phyloP scores from a whole-genome alignment of 2,113 vertebrate species.

The Cyprinus carpio region DNA sequence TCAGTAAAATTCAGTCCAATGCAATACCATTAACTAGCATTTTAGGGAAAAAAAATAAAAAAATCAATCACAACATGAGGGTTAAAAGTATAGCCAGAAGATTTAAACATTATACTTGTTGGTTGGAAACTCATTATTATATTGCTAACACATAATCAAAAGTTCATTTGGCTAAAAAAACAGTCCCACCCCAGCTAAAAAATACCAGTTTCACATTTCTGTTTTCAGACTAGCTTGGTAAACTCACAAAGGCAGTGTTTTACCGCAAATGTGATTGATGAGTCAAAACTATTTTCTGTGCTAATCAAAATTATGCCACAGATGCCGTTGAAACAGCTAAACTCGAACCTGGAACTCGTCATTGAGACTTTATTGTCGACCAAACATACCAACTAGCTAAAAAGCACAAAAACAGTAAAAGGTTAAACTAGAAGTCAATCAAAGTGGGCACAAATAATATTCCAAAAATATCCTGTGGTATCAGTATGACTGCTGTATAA shows the following conservation, averaged over 20 bases:
- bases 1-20: not conserved
- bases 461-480: not conserved
- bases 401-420: not conserved
- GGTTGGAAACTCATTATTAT: constrained; percentile 9
- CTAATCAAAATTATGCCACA: not conserved
- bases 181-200: not conserved
- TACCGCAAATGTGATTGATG: not conserved
- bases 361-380: not conserved
- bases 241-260: not conserved
- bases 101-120: not conserved
- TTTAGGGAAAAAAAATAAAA: not conserved
- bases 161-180: not conserved
- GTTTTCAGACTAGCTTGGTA: not conserved
- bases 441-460: not conserved
- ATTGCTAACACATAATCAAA: constrained; percentile 2
- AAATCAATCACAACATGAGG: no score
- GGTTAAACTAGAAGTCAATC: not conserved
- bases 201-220: not conserved
- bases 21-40: not conserved
- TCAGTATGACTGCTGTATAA: not conserved
- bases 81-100: not conserved
- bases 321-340: not conserved
- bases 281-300: not conserved
- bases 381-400: not conserved
- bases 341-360: not conserved